These are phyloP conservation scores for Bufo gargarizans DNA, from an alignment of 2,113 vertebrate species.

Conservation along the genomic window DNA sequence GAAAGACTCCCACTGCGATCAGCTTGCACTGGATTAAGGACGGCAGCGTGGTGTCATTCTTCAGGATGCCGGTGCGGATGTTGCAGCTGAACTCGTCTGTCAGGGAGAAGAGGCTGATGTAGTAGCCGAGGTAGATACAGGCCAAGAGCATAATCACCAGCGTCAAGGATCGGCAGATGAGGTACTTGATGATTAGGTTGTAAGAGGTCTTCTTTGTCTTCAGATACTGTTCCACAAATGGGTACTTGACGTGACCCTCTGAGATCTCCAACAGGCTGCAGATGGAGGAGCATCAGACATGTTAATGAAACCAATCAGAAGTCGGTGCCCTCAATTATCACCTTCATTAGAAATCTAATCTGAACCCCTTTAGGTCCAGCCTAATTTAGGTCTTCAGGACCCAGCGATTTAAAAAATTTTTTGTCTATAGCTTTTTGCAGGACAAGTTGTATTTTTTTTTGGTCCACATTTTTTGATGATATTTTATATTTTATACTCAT, in stretches of 20 bases:
- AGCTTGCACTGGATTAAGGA: conserved; percentile 89
- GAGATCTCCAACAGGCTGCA: conserved; percentile 82
- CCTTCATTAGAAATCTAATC: not conserved
- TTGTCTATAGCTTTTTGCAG: no score
- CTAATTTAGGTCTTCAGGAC: no score
- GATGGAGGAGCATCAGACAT: not conserved
- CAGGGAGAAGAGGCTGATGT: conserved; percentile 85
- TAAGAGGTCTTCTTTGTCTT: conserved; percentile 84
- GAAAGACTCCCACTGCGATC: conserved; percentile 89
- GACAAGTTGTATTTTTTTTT: no score
- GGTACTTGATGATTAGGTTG: conserved; percentile 81
- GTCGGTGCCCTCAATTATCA: not conserved
- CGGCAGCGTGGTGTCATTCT: conserved; percentile 79
- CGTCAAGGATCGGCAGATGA: conserved; percentile 80
- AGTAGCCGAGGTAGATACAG: conserved; percentile 86
- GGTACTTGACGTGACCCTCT: conserved; percentile 89
- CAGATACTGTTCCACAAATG: conserved; percentile 93
- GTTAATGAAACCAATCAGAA: not conserved
- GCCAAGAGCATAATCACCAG: conserved; percentile 80
- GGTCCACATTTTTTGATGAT: no score
- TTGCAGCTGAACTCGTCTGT: conserved; percentile 90
- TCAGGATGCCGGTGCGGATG: conserved; percentile 84
- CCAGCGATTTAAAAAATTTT: no score
- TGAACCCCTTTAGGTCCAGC: not conserved
- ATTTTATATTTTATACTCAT: no score